Evolutionary conservation across 2,888 invertebrate species (phyloP).

Genomic region (Drosophila picticornis): DNA sequence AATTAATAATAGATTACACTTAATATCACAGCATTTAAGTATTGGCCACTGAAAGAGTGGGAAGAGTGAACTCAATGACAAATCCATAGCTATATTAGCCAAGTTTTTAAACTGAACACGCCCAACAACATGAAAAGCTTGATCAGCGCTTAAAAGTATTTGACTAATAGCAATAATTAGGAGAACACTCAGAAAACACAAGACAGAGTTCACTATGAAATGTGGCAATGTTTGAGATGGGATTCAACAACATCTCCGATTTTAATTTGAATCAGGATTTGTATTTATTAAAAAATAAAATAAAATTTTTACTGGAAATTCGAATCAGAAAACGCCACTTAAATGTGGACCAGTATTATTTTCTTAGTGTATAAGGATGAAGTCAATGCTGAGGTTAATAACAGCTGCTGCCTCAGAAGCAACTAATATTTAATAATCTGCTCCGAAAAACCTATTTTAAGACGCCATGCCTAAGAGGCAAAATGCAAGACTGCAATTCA

Average conservation of each 20-base stretch:
- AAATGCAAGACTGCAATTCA: slow-evolving; percentile 51
- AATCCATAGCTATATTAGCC: slow-evolving; percentile 1
- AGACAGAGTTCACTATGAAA: not conserved
- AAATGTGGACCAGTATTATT: not conserved
- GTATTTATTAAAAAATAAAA: slow-evolving; percentile 6
- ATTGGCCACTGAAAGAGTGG: not conserved
- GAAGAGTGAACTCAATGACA: slow-evolving; percentile 27
- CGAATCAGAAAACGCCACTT: not conserved
- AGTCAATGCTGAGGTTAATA: slow-evolving; percentile 55
- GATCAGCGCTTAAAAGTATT: not conserved
- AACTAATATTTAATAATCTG: slow-evolving; percentile 71
- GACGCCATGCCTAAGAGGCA: slow-evolving; percentile 50
- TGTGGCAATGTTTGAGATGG: not conserved
- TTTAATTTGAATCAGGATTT: not conserved
- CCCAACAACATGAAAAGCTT: not conserved
- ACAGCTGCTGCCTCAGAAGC: slow-evolving; percentile 70
- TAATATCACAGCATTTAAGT: slow-evolving; percentile 2
- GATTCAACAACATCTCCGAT: not conserved
- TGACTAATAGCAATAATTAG: slow-evolving; percentile 32
- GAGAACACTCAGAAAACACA: not conserved
- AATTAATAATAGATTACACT: slow-evolving; percentile 33
- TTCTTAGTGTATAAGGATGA: slow-evolving; percentile 33
- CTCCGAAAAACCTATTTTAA: slow-evolving; percentile 49
- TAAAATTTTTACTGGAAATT: slow-evolving; percentile 5
- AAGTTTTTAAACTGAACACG: not conserved